phyloP scores from a whole-genome alignment of 2,797 vertebrate genomes.

The Anguilla megastoma region DNA sequence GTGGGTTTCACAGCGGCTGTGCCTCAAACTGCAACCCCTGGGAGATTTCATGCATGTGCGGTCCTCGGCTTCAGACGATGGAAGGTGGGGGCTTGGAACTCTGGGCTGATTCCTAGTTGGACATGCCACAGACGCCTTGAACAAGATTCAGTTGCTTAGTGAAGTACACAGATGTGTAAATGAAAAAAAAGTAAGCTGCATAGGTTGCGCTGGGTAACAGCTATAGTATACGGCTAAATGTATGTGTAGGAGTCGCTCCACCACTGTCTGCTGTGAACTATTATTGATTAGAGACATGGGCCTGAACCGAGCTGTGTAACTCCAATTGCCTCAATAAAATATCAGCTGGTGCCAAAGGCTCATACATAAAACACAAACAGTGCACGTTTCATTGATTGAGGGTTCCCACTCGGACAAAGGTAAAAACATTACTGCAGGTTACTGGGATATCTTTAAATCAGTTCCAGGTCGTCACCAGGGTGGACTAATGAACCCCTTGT shows the following conservation, averaged over 20 bases:
- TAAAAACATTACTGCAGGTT: neutral
- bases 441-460: conserved; percentile 5
- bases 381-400: neutral
- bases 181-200: neutral
- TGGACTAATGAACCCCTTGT: neutral
- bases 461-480: neutral
- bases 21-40: no score
- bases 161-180: no score
- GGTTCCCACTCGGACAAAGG: neutral
- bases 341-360: neutral
- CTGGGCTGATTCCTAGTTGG: neutral
- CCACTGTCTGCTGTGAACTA: neutral
- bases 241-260: neutral
- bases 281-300: conserved; percentile 8
- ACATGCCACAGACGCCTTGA: neutral
- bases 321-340: conserved; percentile 3
- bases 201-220: neutral
- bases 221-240: neutral
- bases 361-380: neutral
- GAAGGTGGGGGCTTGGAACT: no score
- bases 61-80: no score
- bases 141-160: neutral
- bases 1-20: no score
- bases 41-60: no score
- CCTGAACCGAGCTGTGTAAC: neutral